A percentile compares a stretch with the other conserved stretches of the same genome.
Conservation (phyloP, 1,140 invertebrate genomes). For the Sinella curviseta region DNA sequence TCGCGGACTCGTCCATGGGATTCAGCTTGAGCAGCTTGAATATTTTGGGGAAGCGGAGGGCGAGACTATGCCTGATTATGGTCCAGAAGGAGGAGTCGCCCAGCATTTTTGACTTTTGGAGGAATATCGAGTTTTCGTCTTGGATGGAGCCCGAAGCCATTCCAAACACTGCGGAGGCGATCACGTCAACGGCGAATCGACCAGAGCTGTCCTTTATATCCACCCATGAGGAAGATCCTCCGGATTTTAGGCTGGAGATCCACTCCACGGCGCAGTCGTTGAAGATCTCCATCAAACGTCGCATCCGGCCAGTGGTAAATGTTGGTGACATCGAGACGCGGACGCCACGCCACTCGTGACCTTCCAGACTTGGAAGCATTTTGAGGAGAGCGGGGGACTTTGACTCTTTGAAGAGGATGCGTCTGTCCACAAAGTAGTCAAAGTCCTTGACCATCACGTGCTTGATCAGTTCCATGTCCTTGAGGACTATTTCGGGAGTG, state of each 20-base stretch:
- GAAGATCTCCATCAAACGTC: slow-evolving; percentile 55
- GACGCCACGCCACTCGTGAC: slow-evolving; percentile 60
- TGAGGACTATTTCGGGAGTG: neutral
- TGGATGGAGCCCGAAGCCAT: neutral
- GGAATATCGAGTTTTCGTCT: neutral
- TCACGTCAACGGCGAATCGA: neutral
- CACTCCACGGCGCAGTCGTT: neutral
- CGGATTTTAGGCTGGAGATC: neutral
- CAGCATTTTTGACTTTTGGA: neutral
- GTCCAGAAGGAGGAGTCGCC: neutral
- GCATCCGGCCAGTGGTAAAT: slow-evolving; percentile 57
- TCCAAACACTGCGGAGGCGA: neutral
- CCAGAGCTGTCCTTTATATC: neutral
- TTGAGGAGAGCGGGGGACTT: neutral
- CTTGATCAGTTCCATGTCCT: slow-evolving; percentile 24
- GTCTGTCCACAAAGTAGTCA: slow-evolving; percentile 27
- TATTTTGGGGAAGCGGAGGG: neutral
- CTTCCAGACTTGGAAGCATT: slow-evolving; percentile 31
- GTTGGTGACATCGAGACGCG: slow-evolving; percentile 62
- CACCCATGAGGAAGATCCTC: neutral
- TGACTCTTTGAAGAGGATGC: neutral
- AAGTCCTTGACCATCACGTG: slow-evolving; percentile 29
- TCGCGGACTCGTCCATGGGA: neutral
- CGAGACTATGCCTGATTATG: neutral
- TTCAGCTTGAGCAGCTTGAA: neutral